Conservation (phyloP, 2,797 vertebrate genomes). For the Pseudochirops cupreus region DNA sequence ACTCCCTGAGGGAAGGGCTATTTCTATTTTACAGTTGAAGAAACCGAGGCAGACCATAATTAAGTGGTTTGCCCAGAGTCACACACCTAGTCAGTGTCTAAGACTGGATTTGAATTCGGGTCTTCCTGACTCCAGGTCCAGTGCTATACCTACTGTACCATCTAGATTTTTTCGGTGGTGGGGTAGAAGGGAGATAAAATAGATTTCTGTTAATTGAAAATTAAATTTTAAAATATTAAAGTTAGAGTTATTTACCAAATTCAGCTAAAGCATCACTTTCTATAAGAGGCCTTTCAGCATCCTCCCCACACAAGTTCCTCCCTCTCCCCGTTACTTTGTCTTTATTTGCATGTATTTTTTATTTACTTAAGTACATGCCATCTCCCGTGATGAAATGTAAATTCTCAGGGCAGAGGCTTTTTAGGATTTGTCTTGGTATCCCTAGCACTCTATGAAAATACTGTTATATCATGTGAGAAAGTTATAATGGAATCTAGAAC, state of each 20-base stretch:
- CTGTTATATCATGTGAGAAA: conserved; percentile 35
- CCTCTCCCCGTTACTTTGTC: neutral
- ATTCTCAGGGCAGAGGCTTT: neutral
- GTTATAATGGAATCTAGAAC: conserved; percentile 18
- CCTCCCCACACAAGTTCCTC: neutral
- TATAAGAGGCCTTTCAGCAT: neutral
- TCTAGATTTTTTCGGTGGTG: no score
- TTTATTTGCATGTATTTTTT: neutral
- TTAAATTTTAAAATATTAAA: no score
- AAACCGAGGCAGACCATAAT: no score
- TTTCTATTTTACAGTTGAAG: neutral
- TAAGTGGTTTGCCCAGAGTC: no score
- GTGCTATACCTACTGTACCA: no score
- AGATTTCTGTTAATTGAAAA: no score
- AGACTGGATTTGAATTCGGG: no score
- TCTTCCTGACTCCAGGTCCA: no score
- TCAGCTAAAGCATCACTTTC: neutral
- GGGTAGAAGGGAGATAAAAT: no score
- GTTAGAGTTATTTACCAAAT: no score
- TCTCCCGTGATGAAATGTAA: neutral
- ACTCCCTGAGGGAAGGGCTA: neutral
- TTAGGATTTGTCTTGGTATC: conserved; percentile 30
- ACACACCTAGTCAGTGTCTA: no score
- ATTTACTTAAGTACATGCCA: neutral
- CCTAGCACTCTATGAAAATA: conserved; percentile 15